A percentile compares a stretch with the other conserved stretches of the same genome.
Conservation (phyloP, 30 jellyfish, hydroid and myxozoan species). For the Cassiopea xamachana region DNA sequence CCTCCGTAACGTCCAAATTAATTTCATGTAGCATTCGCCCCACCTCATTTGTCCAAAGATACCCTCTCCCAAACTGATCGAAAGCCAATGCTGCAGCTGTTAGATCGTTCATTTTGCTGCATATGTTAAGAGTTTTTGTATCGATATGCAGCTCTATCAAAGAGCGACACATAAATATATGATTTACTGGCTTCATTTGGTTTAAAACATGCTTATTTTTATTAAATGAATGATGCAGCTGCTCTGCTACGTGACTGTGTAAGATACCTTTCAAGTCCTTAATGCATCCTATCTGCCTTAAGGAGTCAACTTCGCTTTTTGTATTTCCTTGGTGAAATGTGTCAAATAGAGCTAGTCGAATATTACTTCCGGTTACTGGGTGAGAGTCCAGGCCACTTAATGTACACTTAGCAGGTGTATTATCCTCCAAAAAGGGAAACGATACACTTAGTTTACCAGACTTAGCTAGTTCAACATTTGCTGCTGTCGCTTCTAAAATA, state of each 20-base stretch:
- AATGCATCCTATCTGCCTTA: conserved; percentile 33
- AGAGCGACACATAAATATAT: not conserved
- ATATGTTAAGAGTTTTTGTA: not conserved
- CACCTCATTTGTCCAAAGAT: not conserved
- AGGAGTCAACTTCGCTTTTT: conserved; percentile 31
- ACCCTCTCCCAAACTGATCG: not conserved
- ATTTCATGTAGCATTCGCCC: not conserved
- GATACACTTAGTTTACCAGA: conserved; percentile 19
- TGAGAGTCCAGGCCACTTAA: not conserved
- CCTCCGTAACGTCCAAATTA: not conserved
- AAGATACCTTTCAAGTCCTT: conserved; percentile 21
- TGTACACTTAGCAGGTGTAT: not conserved
- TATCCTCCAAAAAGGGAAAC: conserved; percentile 42
- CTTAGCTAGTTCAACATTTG: conserved; percentile 9
- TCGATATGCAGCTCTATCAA: not conserved
- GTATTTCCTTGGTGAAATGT: conserved; percentile 43
- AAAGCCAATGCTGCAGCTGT: not conserved
- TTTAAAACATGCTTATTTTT: not conserved
- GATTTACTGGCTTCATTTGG: conserved; percentile 10
- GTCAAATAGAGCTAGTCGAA: conserved; percentile 40
- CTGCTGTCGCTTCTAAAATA: conserved; percentile 32
- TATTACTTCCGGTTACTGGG: conserved; percentile 39
- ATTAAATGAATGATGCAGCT: conserved; percentile 10
- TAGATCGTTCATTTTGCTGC: not conserved
- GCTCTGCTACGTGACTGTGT: conserved; percentile 48